Base-by-base conservation (phyloP, 2,797 vertebrate species). In the Hylomyscus alleni region DNA sequence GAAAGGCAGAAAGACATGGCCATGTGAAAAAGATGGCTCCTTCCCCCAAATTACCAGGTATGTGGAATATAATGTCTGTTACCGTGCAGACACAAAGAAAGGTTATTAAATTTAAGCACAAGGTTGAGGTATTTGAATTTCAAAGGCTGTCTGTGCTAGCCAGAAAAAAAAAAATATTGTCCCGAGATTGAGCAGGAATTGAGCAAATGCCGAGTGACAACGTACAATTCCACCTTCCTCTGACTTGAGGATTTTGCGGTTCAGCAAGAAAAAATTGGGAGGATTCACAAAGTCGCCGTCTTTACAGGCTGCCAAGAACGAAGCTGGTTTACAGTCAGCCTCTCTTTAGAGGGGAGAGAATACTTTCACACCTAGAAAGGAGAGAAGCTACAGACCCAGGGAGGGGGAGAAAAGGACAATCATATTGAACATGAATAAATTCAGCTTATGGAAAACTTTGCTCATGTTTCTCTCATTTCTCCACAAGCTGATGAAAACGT, bases 211-310 rank as follows among this genome's bases (percentile, higher is more conserved):
- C 72, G 89, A 83, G 60, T 89, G 94, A 94, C 95, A 95, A 65
- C 67, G 82, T 40, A 83, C 69, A 95, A 44, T 54, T 29, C 62
- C 4, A 58, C 56, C 90, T 93, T 91, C 90, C 52, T 76, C 65
- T n/a, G 87, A 60, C 58, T 80, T 15, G 9, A 50, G 80, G 69
- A 89, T 91, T 84, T 44, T 89, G 90, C 72, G 34, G 37, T 92
- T 97, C 88, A 96, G 97, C 90, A 97, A 86, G 85, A 93, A 22
- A 76, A 65, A 91, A 96, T 50, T 86, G 82, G 82, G 89, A 95
- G 47, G 94, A 86, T 95, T 94, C 78, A 54, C 73, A 72, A 34
- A 88, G 47, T 75, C 13, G 29, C 69, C 29, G 29, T 62, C 56
- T 91, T 97, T 86, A 10, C 22, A 47, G 69, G 50, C 90, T 90